Percentiles rank a stretch among this genome's conserved stretches.
Conservation (phyloP, 2,888 invertebrate species). For the Pardosa pseudoannulata region DNA sequence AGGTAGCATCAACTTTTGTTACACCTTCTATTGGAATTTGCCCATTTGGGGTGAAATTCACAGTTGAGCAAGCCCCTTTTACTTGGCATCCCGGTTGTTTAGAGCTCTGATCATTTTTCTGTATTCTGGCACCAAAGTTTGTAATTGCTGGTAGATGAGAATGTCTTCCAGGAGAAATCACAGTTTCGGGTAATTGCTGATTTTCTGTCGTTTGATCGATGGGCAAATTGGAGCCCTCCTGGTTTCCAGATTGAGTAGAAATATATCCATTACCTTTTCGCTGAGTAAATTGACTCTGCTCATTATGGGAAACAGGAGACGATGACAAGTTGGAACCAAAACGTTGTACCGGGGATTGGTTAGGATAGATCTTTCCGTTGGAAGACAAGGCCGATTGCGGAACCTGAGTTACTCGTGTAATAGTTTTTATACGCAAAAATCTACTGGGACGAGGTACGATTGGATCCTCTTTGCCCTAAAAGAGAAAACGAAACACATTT, state of each 20-base stretch:
- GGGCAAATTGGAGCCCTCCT: no score
- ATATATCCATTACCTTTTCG: background rate
- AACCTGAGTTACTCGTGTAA: background rate
- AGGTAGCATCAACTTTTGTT: no score
- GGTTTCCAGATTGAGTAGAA: no score
- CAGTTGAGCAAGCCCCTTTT: background rate
- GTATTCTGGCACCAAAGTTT: background rate
- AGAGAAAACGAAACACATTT: no score
- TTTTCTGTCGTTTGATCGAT: no score
- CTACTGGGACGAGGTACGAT: background rate
- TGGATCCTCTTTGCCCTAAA: background rate
- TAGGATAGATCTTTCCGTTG: background rate
- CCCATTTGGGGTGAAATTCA: background rate
- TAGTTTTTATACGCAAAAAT: background rate
- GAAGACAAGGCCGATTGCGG: background rate
- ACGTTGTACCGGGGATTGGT: background rate
- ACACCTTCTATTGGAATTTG: no score
- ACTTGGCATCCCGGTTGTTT: background rate
- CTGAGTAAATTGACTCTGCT: background rate
- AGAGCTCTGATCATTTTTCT: background rate
- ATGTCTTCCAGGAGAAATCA: background rate
- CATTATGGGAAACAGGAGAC: background rate
- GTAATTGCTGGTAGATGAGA: background rate
- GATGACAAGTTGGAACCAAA: background rate
- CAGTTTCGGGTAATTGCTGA: background rate